Evolutionary conservation across 2,113 vertebrate genomes (phyloP).

Genomic region (Podiceps cristatus): DNA sequence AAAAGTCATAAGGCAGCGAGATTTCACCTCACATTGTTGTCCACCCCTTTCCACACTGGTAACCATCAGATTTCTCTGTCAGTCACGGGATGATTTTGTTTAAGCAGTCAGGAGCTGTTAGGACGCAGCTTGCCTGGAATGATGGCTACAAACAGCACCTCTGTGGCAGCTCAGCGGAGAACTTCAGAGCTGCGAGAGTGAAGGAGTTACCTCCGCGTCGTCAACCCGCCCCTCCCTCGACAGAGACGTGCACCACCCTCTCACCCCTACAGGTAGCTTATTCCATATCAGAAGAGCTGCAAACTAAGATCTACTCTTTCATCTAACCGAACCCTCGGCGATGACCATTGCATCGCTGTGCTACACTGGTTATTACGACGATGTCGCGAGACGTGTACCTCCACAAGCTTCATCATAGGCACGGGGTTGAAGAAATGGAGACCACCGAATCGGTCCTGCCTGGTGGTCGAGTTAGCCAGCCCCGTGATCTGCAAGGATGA

Average conservation of each 20-base stretch:
- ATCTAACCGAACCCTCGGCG: neutral
- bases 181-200: neutral
- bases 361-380: neutral
- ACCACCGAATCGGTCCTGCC: conserved; percentile 92
- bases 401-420: conserved; percentile 96
- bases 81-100: neutral
- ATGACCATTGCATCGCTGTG: neutral
- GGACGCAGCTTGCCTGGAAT: neutral
- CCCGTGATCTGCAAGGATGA: conserved; percentile 91
- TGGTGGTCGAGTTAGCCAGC: conserved; percentile 89
- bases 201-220: neutral
- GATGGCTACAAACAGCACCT: neutral
- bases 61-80: neutral
- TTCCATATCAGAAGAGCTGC: neutral
- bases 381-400: conserved; percentile 75
- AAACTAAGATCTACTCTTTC: neutral
- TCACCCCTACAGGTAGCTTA: neutral
- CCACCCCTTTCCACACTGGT: neutral
- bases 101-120: neutral
- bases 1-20: neutral
- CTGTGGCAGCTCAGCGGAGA: neutral
- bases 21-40: neutral
- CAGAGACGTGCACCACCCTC: neutral
- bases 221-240: neutral
- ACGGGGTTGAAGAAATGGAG: conserved; percentile 99